Evolutionary conservation across 37 sponge, comb jelly and placozoan genomes (phyloP), one percentile per base, ranked within the genome.

Genomic region (Cladorhizidae sp.): DNA sequence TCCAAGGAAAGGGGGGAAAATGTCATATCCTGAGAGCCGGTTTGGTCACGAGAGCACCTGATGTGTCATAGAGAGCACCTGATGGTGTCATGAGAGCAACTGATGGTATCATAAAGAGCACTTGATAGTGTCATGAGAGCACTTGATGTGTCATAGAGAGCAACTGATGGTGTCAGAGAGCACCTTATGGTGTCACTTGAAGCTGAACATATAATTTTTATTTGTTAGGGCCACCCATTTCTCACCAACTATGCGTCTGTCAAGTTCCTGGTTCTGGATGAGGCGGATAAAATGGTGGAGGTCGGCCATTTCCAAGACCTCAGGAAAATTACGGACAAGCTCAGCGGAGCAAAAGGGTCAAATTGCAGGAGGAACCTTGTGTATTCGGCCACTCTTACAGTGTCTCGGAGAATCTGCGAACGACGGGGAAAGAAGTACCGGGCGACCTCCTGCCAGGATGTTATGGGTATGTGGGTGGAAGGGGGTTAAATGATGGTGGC

Each of bases 231-330:
- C 21, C 41, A 93, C 59, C 80, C 77, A 20, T 85, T 89, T 56
- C 72, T 93, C 12, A 67, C 55, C 31, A 51, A 58, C 18, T 74
- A 91, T 6, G 41, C 71, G 45, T 42, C 59, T 3, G 67, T 99
- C 14, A 74, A 58, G 43, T 92, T 79, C 51, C 85, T 99, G 36
- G 97, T 99, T 0, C 71, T 99, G 54, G 97, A 99, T 64, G 99
- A 99, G 62, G 99, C 93, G 55, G 99, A 99, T 77, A 73, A 97
- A 41, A 94, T 99, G 99, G 85, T 99, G 18, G 97, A 94, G 74
- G 82, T 90, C 31, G 99, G 97, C 25, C 99, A 99, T 54, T 99
- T 87, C 40, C 80, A 49, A 2, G 97, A 96, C 45, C 83, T 99
- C 29, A 36, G 78, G 25, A 80, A 70, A 40, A 99, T 99, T 58